Conservation (phyloP, 2,888 invertebrate species). For the Harpalus rubripes region DNA sequence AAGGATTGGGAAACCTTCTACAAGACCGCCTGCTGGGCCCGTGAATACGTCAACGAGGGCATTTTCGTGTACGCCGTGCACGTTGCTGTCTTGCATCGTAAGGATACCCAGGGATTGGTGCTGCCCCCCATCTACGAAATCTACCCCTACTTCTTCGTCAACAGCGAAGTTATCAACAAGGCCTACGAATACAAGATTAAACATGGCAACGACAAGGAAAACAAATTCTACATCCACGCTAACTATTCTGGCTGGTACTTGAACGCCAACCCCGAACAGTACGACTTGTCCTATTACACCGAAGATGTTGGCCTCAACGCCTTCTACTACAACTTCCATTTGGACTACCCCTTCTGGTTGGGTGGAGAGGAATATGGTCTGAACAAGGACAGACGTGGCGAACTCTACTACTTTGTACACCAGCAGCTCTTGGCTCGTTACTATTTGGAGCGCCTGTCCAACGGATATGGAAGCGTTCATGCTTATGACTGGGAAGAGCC, state of each 20-base stretch:
- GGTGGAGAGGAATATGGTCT: constrained; percentile 79
- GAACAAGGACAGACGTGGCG: constrained; percentile 82
- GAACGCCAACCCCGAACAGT: constrained; percentile 80
- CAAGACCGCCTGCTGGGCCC: constrained; percentile 85
- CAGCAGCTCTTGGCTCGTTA: constrained; percentile 86
- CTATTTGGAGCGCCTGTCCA: no score
- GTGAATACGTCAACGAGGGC: constrained; percentile 84
- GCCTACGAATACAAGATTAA: constrained; percentile 83
- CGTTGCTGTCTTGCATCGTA: constrained; percentile 82
- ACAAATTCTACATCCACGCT: constrained; percentile 80
- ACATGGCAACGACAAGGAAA: constrained; percentile 74
- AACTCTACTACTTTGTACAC: constrained; percentile 82
- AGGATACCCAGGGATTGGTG: constrained; percentile 82
- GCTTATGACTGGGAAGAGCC: constrained; percentile 79
- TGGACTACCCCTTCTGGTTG: constrained; percentile 84
- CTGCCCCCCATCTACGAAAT: constrained; percentile 87
- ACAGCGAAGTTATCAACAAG: constrained; percentile 83
- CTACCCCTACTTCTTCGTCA: no score
- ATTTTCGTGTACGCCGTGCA: constrained; percentile 84
- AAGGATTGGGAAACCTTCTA: no score
- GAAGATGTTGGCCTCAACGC: constrained; percentile 86
- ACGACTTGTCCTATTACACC: constrained; percentile 83
- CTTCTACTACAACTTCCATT: constrained; percentile 82
- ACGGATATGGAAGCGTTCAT: constrained; percentile 84
- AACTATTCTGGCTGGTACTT: constrained; percentile 82